Percentiles rank a stretch among this genome's conserved stretches.
phyloP scores from a whole-genome alignment of 2,113 vertebrate species.

The Perca fluviatilis region DNA sequence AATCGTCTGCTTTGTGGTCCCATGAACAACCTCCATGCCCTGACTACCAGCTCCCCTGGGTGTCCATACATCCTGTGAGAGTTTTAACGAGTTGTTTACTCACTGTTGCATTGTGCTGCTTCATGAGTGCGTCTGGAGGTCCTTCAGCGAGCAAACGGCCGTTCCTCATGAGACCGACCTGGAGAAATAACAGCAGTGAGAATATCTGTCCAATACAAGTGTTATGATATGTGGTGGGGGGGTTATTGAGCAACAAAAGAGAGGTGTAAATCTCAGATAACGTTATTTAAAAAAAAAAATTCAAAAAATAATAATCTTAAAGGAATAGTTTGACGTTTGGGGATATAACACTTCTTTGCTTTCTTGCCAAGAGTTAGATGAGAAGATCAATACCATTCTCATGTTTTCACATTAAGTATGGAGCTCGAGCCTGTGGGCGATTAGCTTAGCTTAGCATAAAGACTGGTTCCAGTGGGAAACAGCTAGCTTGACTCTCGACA shows the following conservation, averaged over 20 bases:
- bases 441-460: conserved; percentile 7
- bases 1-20: not conserved
- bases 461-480: not conserved
- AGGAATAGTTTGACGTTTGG: not conserved
- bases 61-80: not conserved
- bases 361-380: not conserved
- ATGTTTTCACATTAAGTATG: not conserved
- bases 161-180: conserved; percentile 87
- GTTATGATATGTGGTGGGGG: not conserved
- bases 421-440: not conserved
- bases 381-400: not conserved
- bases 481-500: not conserved
- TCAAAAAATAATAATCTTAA: too few species aligned
- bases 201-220: too few species aligned
- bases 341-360: not conserved
- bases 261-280: not conserved
- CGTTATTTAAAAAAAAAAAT: not conserved
- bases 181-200: not conserved
- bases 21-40: not conserved
- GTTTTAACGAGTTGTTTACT: conserved; percentile 34
- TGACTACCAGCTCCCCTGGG: not conserved
- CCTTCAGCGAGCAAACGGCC: conserved; percentile 83
- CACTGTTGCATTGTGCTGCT: conserved; percentile 80
- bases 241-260: not conserved
- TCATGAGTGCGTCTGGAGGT: conserved; percentile 83